Evolutionary conservation across 2,888 invertebrate species (phyloP).

Genomic region (Thera britannica): DNA sequence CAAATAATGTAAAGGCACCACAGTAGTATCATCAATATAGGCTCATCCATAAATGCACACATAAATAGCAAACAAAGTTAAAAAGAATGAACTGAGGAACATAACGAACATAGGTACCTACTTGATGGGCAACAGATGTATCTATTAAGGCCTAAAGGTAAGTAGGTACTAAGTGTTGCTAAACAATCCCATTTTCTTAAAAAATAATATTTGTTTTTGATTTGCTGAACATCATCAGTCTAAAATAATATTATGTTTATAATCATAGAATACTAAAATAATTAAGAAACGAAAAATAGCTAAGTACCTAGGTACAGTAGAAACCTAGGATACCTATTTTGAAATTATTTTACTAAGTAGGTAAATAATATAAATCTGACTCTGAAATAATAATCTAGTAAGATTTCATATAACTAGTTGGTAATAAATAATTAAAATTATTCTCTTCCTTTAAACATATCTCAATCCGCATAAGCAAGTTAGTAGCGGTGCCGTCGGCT

Average conservation of each 20-base stretch:
- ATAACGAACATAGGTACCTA: background rate
- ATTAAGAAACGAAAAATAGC: constrained; percentile 3
- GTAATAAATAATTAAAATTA: constrained; percentile 10
- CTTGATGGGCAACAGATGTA: background rate
- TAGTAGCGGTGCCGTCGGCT: background rate
- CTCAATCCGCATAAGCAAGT: background rate
- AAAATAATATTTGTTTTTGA: background rate
- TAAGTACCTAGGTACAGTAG: background rate
- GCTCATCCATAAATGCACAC: constrained; percentile 17
- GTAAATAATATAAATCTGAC: constrained; percentile 13
- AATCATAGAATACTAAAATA: background rate
- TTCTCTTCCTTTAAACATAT: background rate
- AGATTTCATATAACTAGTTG: background rate
- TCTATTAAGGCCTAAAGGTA: background rate
- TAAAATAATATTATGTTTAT: background rate
- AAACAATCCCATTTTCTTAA: background rate
- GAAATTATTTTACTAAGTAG: background rate
- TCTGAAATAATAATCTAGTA: constrained; percentile 6
- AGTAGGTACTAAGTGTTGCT: background rate
- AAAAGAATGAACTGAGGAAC: background rate
- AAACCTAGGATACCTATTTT: background rate
- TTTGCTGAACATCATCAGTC: background rate
- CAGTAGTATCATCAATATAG: constrained; percentile 1
- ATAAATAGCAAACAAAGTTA: background rate
- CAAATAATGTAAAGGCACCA: constrained; percentile 17